phyloP scores from a whole-genome alignment of 2,797 vertebrate species.

The Eidolon dupreanum region DNA sequence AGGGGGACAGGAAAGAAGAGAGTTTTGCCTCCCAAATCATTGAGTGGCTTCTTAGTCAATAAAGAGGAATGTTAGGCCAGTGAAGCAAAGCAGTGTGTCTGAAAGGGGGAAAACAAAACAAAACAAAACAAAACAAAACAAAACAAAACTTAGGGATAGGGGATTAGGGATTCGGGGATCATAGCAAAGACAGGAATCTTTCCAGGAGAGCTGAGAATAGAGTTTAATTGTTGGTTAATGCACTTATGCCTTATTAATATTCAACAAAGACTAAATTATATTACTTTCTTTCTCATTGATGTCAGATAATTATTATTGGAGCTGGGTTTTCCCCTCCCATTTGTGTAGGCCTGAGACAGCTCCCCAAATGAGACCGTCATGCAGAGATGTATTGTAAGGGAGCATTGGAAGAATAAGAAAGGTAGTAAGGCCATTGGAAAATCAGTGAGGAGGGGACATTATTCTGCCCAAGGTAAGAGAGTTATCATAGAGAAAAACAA shows the following conservation, averaged over 20 bases:
- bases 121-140: not conserved
- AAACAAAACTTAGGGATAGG: not conserved
- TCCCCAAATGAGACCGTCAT: not conserved
- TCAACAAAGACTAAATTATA: not conserved
- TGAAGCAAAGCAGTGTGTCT: not conserved
- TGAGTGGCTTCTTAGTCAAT: not conserved
- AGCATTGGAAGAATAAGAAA: not conserved
- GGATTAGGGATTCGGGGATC: not conserved
- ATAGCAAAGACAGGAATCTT: not conserved
- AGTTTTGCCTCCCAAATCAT: not conserved
- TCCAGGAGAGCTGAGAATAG: conserved; percentile 1
- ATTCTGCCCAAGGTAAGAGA: not conserved
- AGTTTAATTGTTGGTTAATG: not conserved
- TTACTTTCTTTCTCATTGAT: not conserved
- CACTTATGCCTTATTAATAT: not conserved
- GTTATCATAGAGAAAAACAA: not conserved
- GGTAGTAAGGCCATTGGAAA: not conserved
- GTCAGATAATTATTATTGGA: not conserved
- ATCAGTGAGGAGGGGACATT: not conserved
- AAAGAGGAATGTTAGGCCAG: not conserved
- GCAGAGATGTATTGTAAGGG: not conserved
- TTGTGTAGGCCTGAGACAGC: not conserved
- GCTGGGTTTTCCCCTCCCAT: not conserved
- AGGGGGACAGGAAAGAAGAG: not conserved
- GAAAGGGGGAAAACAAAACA: not conserved